Conservation (phyloP, 2,797 vertebrate species). For the Takifugu ocellatus region DNA sequence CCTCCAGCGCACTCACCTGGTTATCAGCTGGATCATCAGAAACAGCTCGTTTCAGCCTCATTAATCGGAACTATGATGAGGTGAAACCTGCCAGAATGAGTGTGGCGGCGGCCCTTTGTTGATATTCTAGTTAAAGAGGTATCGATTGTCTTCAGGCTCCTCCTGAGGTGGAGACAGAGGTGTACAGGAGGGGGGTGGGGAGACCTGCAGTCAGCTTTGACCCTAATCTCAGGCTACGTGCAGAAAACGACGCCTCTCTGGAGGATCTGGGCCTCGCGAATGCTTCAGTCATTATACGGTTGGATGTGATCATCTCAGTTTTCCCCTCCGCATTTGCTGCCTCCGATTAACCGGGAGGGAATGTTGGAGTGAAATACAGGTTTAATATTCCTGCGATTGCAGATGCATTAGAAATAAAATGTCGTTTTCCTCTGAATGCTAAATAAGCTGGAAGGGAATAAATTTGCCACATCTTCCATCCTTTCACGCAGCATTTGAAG, state of each 20-base stretch:
- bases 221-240: too few relatives aligned
- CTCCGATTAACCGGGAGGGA: not conserved
- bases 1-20: too few relatives aligned
- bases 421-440: slow-evolving; percentile 25
- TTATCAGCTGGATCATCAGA: too few relatives aligned
- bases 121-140: slow-evolving; percentile 32
- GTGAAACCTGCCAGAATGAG: slow-evolving; percentile 4
- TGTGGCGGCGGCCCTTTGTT: slow-evolving; percentile 19
- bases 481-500: not conserved
- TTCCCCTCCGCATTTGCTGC: slow-evolving; percentile 1
- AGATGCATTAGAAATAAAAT: slow-evolving; percentile 26
- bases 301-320: not conserved
- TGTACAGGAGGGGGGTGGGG: slow-evolving; percentile 37
- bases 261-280: too few relatives aligned
- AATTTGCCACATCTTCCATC: slow-evolving; percentile 14
- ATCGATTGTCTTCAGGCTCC: slow-evolving; percentile 45
- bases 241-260: too few relatives aligned
- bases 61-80: not conserved
- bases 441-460: slow-evolving; percentile 34
- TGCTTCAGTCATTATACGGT: too few relatives aligned
- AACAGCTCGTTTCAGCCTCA: not conserved
- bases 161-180: slow-evolving; percentile 41
- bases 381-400: slow-evolving; percentile 20
- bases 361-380: not conserved
- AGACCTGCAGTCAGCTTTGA: not conserved